Evolutionary conservation across 2,888 invertebrate species (phyloP).

Genomic region (Sepioteuthis lessoniana): DNA sequence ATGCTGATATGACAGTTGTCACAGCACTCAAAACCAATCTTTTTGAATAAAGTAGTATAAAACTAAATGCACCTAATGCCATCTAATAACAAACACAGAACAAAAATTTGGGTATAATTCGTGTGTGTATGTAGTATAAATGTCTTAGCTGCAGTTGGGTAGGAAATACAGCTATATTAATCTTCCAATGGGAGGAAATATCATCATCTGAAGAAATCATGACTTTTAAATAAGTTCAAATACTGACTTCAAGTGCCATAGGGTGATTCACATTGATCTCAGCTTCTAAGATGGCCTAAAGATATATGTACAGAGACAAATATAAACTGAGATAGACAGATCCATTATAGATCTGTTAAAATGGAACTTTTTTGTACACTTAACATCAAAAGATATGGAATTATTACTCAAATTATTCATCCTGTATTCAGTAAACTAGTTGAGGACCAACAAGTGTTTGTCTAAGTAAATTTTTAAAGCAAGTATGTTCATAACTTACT

Average conservation of each 20-base stretch:
- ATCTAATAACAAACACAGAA: no score
- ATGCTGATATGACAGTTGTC: no score
- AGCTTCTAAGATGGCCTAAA: not conserved
- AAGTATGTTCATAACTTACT: not conserved
- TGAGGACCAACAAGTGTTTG: not conserved
- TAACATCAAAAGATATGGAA: not conserved
- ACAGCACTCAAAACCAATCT: no score
- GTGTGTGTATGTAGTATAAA: no score
- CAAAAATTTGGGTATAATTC: no score
- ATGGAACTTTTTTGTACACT: not conserved
- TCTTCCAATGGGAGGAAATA: not conserved
- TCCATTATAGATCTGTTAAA: not conserved
- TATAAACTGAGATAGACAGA: not conserved
- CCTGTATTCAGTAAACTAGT: not conserved
- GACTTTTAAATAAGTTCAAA: not conserved
- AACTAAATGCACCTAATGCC: no score
- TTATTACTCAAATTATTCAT: not conserved
- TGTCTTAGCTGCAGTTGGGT: no score
- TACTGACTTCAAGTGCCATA: not conserved
- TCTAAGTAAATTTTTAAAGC: not conserved
- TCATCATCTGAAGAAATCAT: not conserved
- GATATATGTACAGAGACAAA: not conserved
- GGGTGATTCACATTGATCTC: not conserved
- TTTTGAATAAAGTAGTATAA: no score
- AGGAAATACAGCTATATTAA: not conserved